A percentile compares a stretch with the other conserved stretches of the same genome.
phyloP scores from a whole-genome alignment of 2,797 vertebrate genomes.

The Tiaroga cobitis region DNA sequence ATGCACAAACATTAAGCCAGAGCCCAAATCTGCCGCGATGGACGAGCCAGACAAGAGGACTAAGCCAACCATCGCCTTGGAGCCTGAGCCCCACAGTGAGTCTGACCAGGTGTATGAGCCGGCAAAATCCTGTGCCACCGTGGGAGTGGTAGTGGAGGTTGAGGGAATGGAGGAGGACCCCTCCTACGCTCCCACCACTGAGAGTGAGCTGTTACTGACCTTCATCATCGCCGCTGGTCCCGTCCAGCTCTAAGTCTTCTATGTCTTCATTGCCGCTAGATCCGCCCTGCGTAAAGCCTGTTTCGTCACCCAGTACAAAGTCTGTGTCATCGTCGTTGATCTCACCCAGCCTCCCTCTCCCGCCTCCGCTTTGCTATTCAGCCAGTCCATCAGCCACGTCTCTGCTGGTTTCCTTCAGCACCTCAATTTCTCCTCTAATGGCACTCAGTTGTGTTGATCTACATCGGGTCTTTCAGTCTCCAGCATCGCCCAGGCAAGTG shows the following conservation, averaged over 20 bases:
- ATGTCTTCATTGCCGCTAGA: neutral
- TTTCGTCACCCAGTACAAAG: neutral
- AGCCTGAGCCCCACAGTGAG: neutral
- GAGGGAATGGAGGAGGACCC: neutral
- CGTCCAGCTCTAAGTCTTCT: neutral
- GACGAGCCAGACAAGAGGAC: neutral
- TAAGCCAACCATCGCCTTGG: neutral
- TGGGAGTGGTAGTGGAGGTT: neutral
- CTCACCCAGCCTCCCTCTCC: neutral
- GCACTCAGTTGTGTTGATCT: neutral
- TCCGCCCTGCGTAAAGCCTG: neutral
- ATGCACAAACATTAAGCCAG: neutral
- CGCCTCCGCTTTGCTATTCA: neutral
- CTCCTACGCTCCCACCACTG: neutral
- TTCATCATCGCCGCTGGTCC: neutral
- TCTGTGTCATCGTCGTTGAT: neutral
- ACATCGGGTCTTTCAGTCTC: neutral
- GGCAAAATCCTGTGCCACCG: neutral
- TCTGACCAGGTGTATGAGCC: neutral
- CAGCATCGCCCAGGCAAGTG: neutral
- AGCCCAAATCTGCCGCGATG: neutral
- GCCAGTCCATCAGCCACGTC: neutral
- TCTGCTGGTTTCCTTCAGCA: neutral
- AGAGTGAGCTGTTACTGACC: neutral
- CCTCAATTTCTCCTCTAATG: neutral